Conservation (phyloP, 1,140 invertebrate species). For the Zaprionus kolodkinae region DNA sequence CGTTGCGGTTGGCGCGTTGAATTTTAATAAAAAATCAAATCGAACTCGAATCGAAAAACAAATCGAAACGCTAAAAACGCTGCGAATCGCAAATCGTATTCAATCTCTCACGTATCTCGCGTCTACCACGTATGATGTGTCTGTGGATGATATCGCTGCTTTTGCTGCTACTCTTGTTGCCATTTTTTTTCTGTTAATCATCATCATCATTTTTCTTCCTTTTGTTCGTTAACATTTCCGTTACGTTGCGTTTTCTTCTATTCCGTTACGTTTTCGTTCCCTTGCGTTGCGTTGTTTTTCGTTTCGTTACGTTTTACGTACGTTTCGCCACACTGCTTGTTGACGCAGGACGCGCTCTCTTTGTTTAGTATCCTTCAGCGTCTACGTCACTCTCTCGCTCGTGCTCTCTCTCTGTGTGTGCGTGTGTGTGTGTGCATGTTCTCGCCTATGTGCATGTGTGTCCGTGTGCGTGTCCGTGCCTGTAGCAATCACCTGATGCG, state of each 20-base stretch:
- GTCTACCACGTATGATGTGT: neutral
- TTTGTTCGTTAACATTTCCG: conserved; percentile 2
- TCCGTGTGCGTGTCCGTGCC: conserved; percentile 5
- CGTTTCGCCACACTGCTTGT: neutral
- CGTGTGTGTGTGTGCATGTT: conserved; percentile 9
- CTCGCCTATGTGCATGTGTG: conserved; percentile 3
- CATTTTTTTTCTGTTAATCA: neutral
- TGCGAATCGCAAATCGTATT: neutral
- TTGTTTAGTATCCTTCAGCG: conserved; percentile 6
- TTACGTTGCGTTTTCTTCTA: neutral
- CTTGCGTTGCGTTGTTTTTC: neutral
- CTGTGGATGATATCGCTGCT: conserved; percentile 13
- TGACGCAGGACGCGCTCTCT: conserved; percentile 1
- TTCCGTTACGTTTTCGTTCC: neutral
- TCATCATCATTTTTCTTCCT: conserved; percentile 1
- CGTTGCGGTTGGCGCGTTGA: conserved; percentile 70
- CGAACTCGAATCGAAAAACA: neutral
- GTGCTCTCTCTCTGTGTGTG: neutral
- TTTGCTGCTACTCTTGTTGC: neutral
- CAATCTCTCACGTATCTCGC: neutral
- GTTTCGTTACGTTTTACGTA: neutral
- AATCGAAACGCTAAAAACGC: too few relatives aligned
- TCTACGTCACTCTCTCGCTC: neutral
- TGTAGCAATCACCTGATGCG: conserved; percentile 47
- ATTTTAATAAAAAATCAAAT: conserved; percentile 11